Base-by-base conservation (phyloP, 2,113 vertebrate species). In the Aphyosemion australe region DNA sequence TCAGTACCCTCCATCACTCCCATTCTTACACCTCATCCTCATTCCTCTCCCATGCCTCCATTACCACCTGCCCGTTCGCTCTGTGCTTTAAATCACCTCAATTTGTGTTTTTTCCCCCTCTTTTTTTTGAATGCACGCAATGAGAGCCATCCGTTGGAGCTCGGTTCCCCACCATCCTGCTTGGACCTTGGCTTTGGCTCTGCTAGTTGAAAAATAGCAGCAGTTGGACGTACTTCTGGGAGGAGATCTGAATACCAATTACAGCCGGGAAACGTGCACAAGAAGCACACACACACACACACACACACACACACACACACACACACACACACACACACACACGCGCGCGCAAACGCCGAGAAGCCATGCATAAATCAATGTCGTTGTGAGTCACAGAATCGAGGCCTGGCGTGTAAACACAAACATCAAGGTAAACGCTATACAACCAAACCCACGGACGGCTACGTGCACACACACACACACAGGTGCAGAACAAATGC, bases 201-300 rank as follows among this genome's bases (percentile, higher is more conserved):
- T 26, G 77, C 68, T 47, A 19, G 73, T n/a, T 85, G 80, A 88
- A 77, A 87, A 87, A 87, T 59, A 69, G 80, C 82, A 80, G 83
- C 87, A 79, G 80, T 83, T 83, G 83, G 78, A 84, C 56, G 68
- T 55, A 84, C 72, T 88, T 87, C 85, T 80, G 81, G 87, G 84
- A 86, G 83, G 86, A 84, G 83, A 87, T 90, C 87, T 87, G 87
- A 90, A 91, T 90, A 89, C 78, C 87, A 90, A 90, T 90, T 89
- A 91, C 80, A 57, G 85, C 61, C 21, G 61, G 53, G 72, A 52
- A 62, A 74, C 56, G 74, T 57, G 61, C 63, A 63, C 21, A 10
- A 8, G 13, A 26, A 5, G 26, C 26, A 26, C 45, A 8, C 49
- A 4, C 48, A 18, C 39, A 18, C 45, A 26, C 59, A 59, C 56